A percentile compares a stretch with the other conserved stretches of the same genome.
Evolutionary conservation across 2,113 vertebrate species (phyloP).

Genomic region (Mugil cephalus): DNA sequence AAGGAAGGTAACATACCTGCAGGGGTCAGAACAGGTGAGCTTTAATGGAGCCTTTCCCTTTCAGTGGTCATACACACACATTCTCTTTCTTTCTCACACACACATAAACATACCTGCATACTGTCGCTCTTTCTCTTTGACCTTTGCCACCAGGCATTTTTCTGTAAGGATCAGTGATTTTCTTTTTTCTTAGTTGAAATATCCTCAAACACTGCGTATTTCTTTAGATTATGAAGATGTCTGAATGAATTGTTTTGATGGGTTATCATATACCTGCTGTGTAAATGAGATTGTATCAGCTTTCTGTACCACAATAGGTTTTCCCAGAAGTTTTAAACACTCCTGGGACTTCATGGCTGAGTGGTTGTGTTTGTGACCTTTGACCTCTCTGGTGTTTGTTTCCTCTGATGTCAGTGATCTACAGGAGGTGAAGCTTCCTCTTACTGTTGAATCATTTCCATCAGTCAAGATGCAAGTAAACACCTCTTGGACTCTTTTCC

Average conservation of each 20-base stretch:
- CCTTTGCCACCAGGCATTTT: slow-evolving; percentile 29
- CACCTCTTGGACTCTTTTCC: not conserved
- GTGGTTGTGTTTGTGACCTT: slow-evolving; percentile 48
- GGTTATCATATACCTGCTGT: not conserved
- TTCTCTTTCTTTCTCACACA: slow-evolving; percentile 6
- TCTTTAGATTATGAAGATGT: not conserved
- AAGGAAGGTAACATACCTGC: slow-evolving; percentile 77
- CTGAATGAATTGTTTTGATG: not conserved
- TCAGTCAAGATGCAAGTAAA: not conserved
- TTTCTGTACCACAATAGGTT: not conserved
- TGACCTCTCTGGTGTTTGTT: slow-evolving; percentile 29
- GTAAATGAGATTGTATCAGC: not conserved
- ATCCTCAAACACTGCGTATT: not conserved
- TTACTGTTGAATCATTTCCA: not conserved
- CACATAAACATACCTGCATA: slow-evolving; percentile 45
- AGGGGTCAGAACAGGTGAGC: slow-evolving; percentile 81
- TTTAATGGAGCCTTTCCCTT: slow-evolving; percentile 83
- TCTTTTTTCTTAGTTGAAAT: not conserved
- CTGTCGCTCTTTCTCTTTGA: slow-evolving; percentile 46
- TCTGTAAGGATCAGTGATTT: not conserved
- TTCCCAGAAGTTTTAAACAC: not conserved
- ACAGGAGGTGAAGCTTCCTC: slow-evolving; percentile 17
- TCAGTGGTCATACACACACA: slow-evolving; percentile 51
- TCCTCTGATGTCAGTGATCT: slow-evolving; percentile 29
- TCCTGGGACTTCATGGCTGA: slow-evolving; percentile 8